Evolutionary conservation across 2,888 invertebrate species (phyloP), one percentile per base, ranked within the genome.

Genomic region (Xanthia icteritia): DNA sequence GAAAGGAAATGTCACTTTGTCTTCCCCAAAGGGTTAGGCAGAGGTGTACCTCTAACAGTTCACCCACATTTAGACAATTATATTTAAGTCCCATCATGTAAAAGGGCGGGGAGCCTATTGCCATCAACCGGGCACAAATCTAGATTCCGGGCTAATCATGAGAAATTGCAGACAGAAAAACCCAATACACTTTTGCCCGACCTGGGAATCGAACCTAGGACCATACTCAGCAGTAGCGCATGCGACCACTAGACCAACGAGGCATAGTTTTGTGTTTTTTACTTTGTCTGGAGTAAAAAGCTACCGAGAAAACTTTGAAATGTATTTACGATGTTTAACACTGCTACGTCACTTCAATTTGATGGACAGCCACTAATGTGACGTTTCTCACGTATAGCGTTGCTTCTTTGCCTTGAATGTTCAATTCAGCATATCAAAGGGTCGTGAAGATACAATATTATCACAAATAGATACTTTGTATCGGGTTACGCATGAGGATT

Each of bases 301-400:
- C 36, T 11, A 61, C 31, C 5, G 61, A 39, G 23, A 23, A 39
- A 8, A n/a, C 39, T 23, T 23, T 23, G 11, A 36, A 13, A 23
- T 39, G 13, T 3, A 13, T 39, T 15, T 13, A 39, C 23, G 15
- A 23, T 23, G 15, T 4, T 63, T 23, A 15, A n/a, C 20, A 13
- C 13, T 36, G 36, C 39, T n/a, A 15, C 8, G 1, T 15, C 2
- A n/a, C 20, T 58, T 56, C 13, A 15, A 61, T 73, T 31, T 73
- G 78, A 79, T 39, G 9, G 65, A 65, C 27, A 68, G 68, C 73
- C 73, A 54, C 73, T 79, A 79, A 79, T 79, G 20, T 73, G 79
- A 65, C 73, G 6, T 31, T 60, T 56, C 23, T 73, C 31, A 4
- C 2, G 11, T 42, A 31, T 45, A 23, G 9, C 0, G 13, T 48